These are phyloP conservation scores for Anaspis maculata DNA, from an alignment of 2,888 invertebrate species.

Conservation along the genomic window DNA sequence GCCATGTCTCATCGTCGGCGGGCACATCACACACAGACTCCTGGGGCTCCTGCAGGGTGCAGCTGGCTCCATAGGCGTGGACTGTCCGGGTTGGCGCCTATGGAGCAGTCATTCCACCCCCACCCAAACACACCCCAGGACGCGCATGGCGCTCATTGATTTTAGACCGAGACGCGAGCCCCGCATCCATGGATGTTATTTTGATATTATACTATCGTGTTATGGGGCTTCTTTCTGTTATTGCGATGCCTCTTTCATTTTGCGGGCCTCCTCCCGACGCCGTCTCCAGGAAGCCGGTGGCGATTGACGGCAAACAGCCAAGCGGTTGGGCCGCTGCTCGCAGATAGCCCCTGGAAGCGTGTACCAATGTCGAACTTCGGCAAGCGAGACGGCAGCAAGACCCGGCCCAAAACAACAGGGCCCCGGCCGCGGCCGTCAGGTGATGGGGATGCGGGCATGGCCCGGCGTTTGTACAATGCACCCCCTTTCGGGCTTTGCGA, in stretches of 20 bases:
- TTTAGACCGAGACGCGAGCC: slow-evolving; percentile 30
- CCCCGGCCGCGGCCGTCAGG: too few relatives aligned
- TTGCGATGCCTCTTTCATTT: slow-evolving; percentile 20
- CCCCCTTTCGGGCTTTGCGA: too few relatives aligned
- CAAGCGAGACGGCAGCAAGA: too few relatives aligned
- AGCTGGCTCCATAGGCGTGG: slow-evolving; percentile 44
- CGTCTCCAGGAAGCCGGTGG: slow-evolving; percentile 2
- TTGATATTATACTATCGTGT: slow-evolving; percentile 29
- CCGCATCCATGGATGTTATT: slow-evolving; percentile 31
- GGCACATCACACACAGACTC: slow-evolving; percentile 37
- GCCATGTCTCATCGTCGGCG: slow-evolving; percentile 35
- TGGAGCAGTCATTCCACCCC: slow-evolving; percentile 21
- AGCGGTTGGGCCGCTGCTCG: too few relatives aligned
- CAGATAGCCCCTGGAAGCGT: too few relatives aligned
- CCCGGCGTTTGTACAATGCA: too few relatives aligned
- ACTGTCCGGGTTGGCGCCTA: slow-evolving; percentile 42
- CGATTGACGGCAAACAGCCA: slow-evolving; percentile 1
- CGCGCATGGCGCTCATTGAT: slow-evolving; percentile 41
- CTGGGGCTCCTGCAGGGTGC: slow-evolving; percentile 37
- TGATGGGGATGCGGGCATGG: too few relatives aligned
- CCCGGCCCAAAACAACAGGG: too few relatives aligned
- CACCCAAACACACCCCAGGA: slow-evolving; percentile 25
- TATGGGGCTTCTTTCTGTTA: slow-evolving; percentile 26
- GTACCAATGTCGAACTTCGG: too few relatives aligned
- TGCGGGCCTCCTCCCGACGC: too few relatives aligned